These are phyloP conservation scores for Laticauda laticaudata DNA, from an alignment of 2,113 vertebrate genomes.

Conservation along the genomic window DNA sequence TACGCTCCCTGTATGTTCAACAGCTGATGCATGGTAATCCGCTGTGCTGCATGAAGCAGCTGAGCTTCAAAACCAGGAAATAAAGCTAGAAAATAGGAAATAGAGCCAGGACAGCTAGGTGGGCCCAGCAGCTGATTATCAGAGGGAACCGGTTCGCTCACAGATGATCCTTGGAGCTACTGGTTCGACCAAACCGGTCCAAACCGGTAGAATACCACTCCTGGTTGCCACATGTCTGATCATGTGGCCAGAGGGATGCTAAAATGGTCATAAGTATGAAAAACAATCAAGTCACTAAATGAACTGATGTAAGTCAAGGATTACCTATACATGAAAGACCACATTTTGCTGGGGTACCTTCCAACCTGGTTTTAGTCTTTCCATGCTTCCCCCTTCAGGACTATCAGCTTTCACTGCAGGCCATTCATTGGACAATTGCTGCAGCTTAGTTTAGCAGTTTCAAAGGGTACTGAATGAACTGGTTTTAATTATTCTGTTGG, in stretches of 20 bases:
- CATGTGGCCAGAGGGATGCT: background rate
- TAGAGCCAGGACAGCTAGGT: too few relatives aligned
- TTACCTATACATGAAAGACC: constrained; percentile 38
- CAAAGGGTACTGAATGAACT: constrained; percentile 59
- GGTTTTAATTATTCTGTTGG: constrained; percentile 65
- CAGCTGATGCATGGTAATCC: too few relatives aligned
- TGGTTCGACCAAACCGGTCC: too few relatives aligned
- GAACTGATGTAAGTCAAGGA: background rate
- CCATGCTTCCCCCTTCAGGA: constrained; percentile 47
- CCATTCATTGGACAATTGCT: constrained; percentile 60
- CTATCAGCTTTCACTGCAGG: constrained; percentile 60
- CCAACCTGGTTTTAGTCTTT: constrained; percentile 39
- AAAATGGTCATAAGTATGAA: background rate
- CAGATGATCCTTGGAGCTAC: too few relatives aligned
- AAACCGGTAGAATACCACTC: too few relatives aligned
- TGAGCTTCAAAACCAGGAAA: too few relatives aligned
- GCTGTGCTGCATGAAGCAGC: too few relatives aligned
- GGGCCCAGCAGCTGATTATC: too few relatives aligned
- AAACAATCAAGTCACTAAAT: background rate
- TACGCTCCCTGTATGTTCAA: too few relatives aligned
- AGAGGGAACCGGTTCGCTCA: too few relatives aligned
- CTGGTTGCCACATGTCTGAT: background rate
- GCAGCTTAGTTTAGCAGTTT: constrained; percentile 55
- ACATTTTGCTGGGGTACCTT: constrained; percentile 53
- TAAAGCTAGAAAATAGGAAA: too few relatives aligned